A percentile compares a stretch with the other conserved stretches of the same genome.
Evolutionary conservation across 2,888 invertebrate species (phyloP).

Genomic region (Metalampra italica): DNA sequence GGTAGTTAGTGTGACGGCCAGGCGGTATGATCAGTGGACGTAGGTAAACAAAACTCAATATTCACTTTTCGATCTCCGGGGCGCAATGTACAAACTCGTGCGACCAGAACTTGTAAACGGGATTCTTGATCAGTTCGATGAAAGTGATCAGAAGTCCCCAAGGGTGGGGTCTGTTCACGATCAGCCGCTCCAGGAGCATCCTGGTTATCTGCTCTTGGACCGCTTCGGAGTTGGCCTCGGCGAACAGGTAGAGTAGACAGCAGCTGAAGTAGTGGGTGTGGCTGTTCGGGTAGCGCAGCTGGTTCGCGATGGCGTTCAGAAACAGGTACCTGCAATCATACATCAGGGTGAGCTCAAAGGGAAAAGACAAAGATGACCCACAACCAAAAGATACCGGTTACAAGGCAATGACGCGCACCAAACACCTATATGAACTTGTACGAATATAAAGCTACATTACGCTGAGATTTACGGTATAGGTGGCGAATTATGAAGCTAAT

Average conservation of each 20-base stretch:
- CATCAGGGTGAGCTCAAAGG: not conserved
- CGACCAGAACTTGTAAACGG: constrained; percentile 98
- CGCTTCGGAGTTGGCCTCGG: constrained; percentile 97
- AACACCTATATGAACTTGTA: too few relatives aligned
- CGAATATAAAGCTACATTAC: too few relatives aligned
- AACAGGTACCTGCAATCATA: constrained; percentile 88
- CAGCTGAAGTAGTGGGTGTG: constrained; percentile 99
- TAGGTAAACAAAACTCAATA: constrained; percentile 21
- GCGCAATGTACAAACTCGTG: constrained; percentile 99
- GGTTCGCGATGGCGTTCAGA: constrained; percentile 99
- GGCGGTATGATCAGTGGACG: too few relatives aligned
- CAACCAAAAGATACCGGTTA: too few relatives aligned
- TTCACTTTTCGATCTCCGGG: constrained; percentile 99
- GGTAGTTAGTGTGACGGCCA: too few relatives aligned
- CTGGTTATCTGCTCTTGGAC: constrained; percentile 99
- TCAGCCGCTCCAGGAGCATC: constrained; percentile 96
- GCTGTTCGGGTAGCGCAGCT: constrained; percentile 98
- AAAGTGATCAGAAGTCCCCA: constrained; percentile 99
- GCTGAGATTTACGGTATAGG: too few relatives aligned
- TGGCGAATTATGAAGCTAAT: too few relatives aligned
- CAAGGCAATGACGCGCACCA: too few relatives aligned
- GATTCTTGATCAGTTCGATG: constrained; percentile 99
- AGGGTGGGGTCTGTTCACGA: constrained; percentile 99
- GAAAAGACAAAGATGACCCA: not conserved
- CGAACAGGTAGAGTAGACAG: constrained; percentile 96